Evolutionary conservation across 2,888 invertebrate species (phyloP), one percentile per base, ranked within the genome.

Genomic region (Drosophila vallismaia): DNA sequence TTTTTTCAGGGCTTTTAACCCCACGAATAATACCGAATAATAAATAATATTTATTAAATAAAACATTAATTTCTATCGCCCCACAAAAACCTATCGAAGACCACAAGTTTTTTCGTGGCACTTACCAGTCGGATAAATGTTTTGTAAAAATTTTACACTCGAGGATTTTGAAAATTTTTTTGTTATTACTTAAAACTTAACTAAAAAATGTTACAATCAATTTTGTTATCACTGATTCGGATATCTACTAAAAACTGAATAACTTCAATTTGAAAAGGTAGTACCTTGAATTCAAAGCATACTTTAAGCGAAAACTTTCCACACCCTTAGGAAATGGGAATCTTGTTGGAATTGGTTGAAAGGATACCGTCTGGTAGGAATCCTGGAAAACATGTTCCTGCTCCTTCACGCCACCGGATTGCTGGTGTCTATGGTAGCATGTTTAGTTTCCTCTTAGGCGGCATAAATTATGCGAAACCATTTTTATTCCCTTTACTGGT

Each of bases 381-480:
- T 67, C 67, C 52, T 67, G 36, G 45, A 14, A 31, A 51, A 59
- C 31, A 66, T 77, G 55, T 53, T 46, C 38, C 9, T 24, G 42
- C 48, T 58, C 31, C 33, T 8, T 36, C 6, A 36, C 9, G 10
- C n/a, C 26, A 42, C 14, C 33, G 5, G 36, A 12, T n/a, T 36
- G 12, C 33, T 31, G 10, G 19, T 49, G 31, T 44, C 33, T 36
- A 0, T 31, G 7, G 19, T 31, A 14, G 24, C 54, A 40, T 19
- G 36, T n/a, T 51, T 31, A 44, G 58, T 54, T 38, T 33, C 42
- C 52, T 40, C 26, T 24, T 24, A 31, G 52, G 31, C 26, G 42
- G 59, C 33, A 59, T 74, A 76, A 82, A 66, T 76, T 64, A 83
- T 76, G 64, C 59, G 80, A 44, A 44, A 63, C 57, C 51, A 50